Evolutionary conservation across 2,888 invertebrate genomes (phyloP), one percentile per base, ranked within the genome.

Genomic region (Synergus japonicus): DNA sequence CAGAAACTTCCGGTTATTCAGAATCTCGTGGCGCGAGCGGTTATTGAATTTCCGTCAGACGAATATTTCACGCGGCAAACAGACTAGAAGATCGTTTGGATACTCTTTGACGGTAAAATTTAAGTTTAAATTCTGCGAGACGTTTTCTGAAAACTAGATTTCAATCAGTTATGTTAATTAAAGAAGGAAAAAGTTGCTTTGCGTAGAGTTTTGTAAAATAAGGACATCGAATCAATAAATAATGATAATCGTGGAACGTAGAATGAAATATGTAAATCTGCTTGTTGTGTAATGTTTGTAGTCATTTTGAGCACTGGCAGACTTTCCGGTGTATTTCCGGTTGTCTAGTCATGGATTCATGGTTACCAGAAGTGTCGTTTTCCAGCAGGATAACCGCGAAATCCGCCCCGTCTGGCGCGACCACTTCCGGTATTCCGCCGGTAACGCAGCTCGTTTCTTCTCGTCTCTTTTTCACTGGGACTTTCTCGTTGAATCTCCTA

Each of bases 351-450:
- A 76, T 46, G 81, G 78, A 85, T 84, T 83, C 80, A 84, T 43
- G n/a, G 18, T 54, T 46, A 46, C 79, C 83, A 87, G 87, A 87
- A 86, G 87, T 85, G 84, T 85, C 85, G 83, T 85, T 86, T 86
- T 83, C 81, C 81, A 78, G 78, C 67, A 83, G 85, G 86, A 86
- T 83, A 76, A 83, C 84, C 86, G 77, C 83, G 82, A 82, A 84
- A 81, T 84, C 81, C 78, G 64, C 79, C 81, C 82, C 83, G 82
- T 66, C 78, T 77, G 81, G 80, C 80, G 77, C 79, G 83, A 81
- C 83, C 86, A 80, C 86, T 86, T 86, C 85, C 85, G 77, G 64
- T 67, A 58, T 69, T 66, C 49, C 73, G 77, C 54, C 37, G 73
- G 54, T 73, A 73, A 73, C 37, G 54, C 54, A 54, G 73, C 54